These are phyloP conservation scores for Sterrhoptilus dennistouni DNA, from an alignment of 2,113 vertebrate species.

Conservation along the genomic window DNA sequence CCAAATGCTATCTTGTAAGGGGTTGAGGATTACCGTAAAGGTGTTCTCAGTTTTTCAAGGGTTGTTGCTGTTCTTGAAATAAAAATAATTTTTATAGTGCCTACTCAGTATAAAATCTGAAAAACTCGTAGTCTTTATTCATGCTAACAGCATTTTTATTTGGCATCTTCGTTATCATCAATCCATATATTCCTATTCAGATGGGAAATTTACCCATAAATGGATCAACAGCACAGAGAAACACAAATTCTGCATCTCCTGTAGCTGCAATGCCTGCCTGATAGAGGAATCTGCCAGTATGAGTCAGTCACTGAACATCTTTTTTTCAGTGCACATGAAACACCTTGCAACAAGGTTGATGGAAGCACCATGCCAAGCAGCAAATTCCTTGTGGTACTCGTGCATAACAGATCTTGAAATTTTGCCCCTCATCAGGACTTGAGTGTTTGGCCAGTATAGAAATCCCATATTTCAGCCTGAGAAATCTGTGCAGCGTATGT, in stretches of 20 bases:
- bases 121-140: not conserved
- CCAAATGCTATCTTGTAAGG: not conserved
- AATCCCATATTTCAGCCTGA: not conserved
- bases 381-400: not conserved
- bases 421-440: not conserved
- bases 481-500: slow-evolving; percentile 64
- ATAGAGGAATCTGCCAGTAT: not conserved
- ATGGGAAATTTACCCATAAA: not conserved
- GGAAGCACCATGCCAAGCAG: not conserved
- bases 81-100: not conserved
- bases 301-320: not conserved
- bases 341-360: not conserved
- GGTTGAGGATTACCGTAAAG: not conserved
- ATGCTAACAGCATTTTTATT: not conserved
- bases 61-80: not conserved
- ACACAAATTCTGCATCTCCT: not conserved
- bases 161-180: not conserved
- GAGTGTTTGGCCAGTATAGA: not conserved
- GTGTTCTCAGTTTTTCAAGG: not conserved
- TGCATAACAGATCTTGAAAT: not conserved
- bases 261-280: not conserved
- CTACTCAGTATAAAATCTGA: not conserved
- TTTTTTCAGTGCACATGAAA: not conserved
- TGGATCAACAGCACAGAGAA: not conserved
- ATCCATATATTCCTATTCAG: not conserved